Evolutionary conservation across 2,113 vertebrate genomes (phyloP).

Genomic region (Etheostoma cragini): DNA sequence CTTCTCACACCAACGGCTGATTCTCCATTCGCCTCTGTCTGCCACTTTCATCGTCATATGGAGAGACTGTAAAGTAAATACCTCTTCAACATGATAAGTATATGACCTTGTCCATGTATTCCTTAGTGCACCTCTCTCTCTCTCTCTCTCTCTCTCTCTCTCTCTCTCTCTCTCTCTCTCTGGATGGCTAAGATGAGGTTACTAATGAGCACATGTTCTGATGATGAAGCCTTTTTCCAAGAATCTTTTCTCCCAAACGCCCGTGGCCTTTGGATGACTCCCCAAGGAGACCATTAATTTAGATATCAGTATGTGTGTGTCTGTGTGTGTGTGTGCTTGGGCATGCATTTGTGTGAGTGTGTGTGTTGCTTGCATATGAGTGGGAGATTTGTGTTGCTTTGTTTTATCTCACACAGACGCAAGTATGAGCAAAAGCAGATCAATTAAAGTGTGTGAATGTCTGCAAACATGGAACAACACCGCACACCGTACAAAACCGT

Average conservation of each 20-base stretch:
- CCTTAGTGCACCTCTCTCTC: conserved; percentile 52
- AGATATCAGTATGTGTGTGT: conserved; percentile 73
- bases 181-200: conserved; percentile 73
- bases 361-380: conserved; percentile 7
- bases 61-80: conserved; percentile 64
- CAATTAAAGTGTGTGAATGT: conserved; percentile 4
- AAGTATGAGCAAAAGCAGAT: conserved; percentile 50
- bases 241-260: conserved; percentile 82
- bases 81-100: conserved; percentile 64
- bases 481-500: conserved; percentile 4
- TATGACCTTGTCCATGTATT: conserved; percentile 64
- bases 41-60: conserved; percentile 38
- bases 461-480: conserved; percentile 20
- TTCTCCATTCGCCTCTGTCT: neutral
- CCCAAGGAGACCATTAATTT: conserved; percentile 83
- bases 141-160: conserved; percentile 48
- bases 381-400: conserved; percentile 54
- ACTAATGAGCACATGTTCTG: conserved; percentile 80
- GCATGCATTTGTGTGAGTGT: neutral
- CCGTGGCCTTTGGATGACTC: conserved; percentile 84
- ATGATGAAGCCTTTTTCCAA: conserved; percentile 83
- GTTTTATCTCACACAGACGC: conserved; percentile 40
- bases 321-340: conserved; percentile 35
- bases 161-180: conserved; percentile 49
- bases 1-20: conserved; percentile 32